Conservation (phyloP, 1,140 invertebrate genomes). For the Penaeus japonicus region DNA sequence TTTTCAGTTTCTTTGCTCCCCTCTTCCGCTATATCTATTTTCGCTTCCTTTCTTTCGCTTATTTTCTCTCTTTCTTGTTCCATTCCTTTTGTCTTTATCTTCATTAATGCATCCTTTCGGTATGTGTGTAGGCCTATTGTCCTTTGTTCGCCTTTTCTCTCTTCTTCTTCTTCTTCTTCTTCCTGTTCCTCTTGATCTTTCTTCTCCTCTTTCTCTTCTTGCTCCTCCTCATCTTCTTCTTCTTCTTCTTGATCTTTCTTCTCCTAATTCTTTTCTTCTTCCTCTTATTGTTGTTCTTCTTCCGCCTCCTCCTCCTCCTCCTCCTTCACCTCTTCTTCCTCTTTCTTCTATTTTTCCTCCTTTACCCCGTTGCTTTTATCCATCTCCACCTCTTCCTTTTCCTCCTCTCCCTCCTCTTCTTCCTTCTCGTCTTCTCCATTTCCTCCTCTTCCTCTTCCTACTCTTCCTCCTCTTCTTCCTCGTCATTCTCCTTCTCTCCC, state of each 20-base stretch:
- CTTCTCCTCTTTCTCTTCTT: neutral
- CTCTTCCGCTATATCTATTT: neutral
- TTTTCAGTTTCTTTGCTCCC: neutral
- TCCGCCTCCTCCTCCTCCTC: neutral
- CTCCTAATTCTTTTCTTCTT: neutral
- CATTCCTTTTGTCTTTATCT: no score
- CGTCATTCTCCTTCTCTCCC: no score
- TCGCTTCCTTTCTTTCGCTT: neutral
- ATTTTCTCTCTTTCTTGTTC: constrained; percentile 4
- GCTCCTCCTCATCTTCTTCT: neutral
- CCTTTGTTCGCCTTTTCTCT: neutral
- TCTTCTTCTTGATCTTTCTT: neutral
- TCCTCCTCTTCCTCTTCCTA: neutral
- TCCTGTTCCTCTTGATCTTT: neutral
- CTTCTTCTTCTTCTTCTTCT: neutral
- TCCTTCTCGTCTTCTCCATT: no score
- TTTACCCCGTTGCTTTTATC: neutral
- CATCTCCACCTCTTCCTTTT: neutral
- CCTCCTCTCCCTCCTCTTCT: neutral
- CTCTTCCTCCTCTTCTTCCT: neutral
- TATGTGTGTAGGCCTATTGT: no score
- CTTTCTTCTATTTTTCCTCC: neutral
- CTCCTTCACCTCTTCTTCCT: neutral
- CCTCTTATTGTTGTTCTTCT: neutral
- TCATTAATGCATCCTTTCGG: no score